These are phyloP conservation scores for Atractosteus spatula DNA, from an alignment of 2,113 vertebrate species.

Conservation along the genomic window DNA sequence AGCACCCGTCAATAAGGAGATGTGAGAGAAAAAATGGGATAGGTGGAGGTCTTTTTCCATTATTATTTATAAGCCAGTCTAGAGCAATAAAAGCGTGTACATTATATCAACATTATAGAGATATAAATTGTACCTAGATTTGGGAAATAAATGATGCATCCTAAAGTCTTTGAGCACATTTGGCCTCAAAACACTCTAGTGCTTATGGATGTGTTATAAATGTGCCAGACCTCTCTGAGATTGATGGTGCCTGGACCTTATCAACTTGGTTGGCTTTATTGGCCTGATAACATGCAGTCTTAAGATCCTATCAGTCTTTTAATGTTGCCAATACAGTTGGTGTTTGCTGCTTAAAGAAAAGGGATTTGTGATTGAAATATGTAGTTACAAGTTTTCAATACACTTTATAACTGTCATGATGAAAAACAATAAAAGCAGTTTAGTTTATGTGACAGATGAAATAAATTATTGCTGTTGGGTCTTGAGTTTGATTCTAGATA, in stretches of 20 bases:
- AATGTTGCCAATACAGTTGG: not conserved
- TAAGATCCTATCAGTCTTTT: not conserved
- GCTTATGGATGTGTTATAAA: slow-evolving; percentile 52
- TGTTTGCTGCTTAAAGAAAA: not conserved
- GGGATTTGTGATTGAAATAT: slow-evolving; percentile 12
- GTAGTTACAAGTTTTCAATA: slow-evolving; percentile 27
- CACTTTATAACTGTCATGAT: slow-evolving; percentile 18
- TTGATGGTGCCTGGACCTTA: slow-evolving; percentile 45
- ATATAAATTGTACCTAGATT: slow-evolving; percentile 52
- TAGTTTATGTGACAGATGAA: slow-evolving; percentile 22
- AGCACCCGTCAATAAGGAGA: slow-evolving; percentile 37
- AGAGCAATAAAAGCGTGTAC: slow-evolving; percentile 59
- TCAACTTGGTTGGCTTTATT: slow-evolving; percentile 56
- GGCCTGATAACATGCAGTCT: slow-evolving; percentile 13
- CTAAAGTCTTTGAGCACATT: slow-evolving; percentile 49
- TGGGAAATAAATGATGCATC: slow-evolving; percentile 30
- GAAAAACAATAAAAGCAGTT: slow-evolving; percentile 31
- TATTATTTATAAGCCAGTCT: slow-evolving; percentile 60
- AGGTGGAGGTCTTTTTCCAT: slow-evolving; percentile 52
- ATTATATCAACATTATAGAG: slow-evolving; percentile 70
- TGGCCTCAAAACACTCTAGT: slow-evolving; percentile 48
- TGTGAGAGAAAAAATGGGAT: not conserved
- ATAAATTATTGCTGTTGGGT: not conserved
- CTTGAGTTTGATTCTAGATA: not conserved
- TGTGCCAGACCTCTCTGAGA: slow-evolving; percentile 49